phyloP scores from a whole-genome alignment of 2,113 vertebrate genomes.

The Trematomus loennbergii region DNA sequence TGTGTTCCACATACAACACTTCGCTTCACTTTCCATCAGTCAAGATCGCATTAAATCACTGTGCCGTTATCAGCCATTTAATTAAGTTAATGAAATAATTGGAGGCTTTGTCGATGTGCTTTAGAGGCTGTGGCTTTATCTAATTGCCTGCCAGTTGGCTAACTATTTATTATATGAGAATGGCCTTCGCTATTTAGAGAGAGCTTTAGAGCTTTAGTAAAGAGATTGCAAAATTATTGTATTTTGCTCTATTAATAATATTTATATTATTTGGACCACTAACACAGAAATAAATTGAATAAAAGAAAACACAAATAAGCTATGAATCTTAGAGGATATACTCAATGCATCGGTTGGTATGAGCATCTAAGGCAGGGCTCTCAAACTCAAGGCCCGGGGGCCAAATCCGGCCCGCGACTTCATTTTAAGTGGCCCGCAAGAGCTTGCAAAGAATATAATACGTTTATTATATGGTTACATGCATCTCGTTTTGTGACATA shows the following conservation, averaged over 20 bases:
- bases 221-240: background rate
- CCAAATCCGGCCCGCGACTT: too few species aligned
- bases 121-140: conserved; percentile 5
- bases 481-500: too few species aligned
- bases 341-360: background rate
- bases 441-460: too few species aligned
- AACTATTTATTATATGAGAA: background rate
- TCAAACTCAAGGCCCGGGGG: too few species aligned
- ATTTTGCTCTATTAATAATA: background rate
- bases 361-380: too few species aligned
- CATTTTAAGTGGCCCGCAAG: too few species aligned
- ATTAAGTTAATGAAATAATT: background rate
- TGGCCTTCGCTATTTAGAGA: background rate
- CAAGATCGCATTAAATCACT: background rate
- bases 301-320: background rate
- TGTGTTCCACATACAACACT: background rate
- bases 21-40: background rate
- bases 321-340: background rate
- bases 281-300: background rate
- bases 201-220: background rate
- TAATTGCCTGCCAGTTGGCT: background rate
- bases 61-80: conserved; percentile 2
- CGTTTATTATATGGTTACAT: too few species aligned
- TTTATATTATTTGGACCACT: background rate
- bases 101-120: conserved; percentile 3